Evolutionary conservation across 2,797 vertebrate genomes (phyloP).

Genomic region (Chelon auratus): DNA sequence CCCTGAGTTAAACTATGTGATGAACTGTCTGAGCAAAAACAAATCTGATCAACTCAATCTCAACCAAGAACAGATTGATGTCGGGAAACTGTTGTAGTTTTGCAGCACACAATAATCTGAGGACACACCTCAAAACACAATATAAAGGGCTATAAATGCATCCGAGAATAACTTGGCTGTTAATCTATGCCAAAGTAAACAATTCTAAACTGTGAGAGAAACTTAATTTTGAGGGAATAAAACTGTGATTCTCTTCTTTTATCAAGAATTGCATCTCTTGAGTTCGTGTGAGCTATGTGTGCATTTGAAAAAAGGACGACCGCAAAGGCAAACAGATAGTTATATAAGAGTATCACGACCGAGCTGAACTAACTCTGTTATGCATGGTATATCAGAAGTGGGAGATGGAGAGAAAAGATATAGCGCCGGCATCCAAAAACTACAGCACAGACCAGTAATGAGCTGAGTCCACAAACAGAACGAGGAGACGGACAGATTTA

Average conservation of each 20-base stretch:
- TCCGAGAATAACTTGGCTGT: too few relatives aligned
- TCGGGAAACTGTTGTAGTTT: background rate
- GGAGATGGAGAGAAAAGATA: constrained; percentile 47
- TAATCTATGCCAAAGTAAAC: too few relatives aligned
- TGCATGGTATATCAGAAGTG: constrained; percentile 41
- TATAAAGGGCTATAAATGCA: background rate
- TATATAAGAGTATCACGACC: constrained; percentile 65
- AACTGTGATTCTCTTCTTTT: constrained; percentile 15
- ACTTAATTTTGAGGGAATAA: constrained; percentile 25
- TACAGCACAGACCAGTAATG: constrained; percentile 16
- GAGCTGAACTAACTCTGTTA: constrained; percentile 48
- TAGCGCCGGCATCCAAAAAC: constrained; percentile 19
- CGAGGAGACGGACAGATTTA: constrained; percentile 21
- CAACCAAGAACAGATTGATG: too few relatives aligned
- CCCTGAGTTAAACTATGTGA: background rate
- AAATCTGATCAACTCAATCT: too few relatives aligned
- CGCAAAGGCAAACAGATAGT: constrained; percentile 52
- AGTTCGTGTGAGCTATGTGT: constrained; percentile 1
- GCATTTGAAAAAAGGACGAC: constrained; percentile 24
- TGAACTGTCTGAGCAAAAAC: constrained; percentile 16
- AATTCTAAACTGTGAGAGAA: background rate
- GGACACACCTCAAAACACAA: background rate
- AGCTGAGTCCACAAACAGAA: constrained; percentile 29
- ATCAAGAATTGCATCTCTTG: constrained; percentile 22
- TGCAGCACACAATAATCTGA: constrained; percentile 1